Conservation (phyloP, 2,888 invertebrate species). For the Dusona sp. region DNA sequence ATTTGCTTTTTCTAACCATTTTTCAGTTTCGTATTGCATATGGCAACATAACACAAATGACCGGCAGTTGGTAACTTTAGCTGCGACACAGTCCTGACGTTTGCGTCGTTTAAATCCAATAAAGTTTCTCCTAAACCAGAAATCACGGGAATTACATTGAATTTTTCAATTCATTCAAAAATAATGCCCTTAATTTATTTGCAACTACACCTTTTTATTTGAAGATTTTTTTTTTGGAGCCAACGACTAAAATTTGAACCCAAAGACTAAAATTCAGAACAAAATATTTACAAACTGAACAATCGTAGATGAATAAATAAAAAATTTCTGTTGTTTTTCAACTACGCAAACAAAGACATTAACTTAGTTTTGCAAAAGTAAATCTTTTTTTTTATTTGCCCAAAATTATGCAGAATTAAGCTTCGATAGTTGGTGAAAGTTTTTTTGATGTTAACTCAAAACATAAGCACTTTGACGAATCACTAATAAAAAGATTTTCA, state of each 20-base stretch:
- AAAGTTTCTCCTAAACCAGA: background rate
- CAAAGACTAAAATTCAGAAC: no score
- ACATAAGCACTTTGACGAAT: background rate
- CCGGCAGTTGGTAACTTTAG: background rate
- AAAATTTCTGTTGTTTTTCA: background rate
- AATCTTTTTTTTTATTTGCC: no score
- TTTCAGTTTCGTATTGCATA: background rate
- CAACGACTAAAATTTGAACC: background rate
- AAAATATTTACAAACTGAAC: no score
- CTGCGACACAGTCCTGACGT: background rate
- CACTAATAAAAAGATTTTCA: background rate
- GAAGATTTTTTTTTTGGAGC: background rate
- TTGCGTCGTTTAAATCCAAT: background rate
- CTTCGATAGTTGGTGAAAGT: background rate
- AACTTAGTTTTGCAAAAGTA: no score
- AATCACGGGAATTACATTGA: background rate
- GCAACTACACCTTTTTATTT: background rate
- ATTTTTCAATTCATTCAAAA: background rate
- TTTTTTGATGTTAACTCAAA: background rate
- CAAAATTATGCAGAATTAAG: background rate
- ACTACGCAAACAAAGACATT: background rate
- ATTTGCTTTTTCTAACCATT: background rate
- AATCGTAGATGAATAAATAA: no score
- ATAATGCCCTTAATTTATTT: background rate
- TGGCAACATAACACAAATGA: background rate